Evolutionary conservation across 2,113 vertebrate genomes (phyloP).

Genomic region (Ellobius talpinus): DNA sequence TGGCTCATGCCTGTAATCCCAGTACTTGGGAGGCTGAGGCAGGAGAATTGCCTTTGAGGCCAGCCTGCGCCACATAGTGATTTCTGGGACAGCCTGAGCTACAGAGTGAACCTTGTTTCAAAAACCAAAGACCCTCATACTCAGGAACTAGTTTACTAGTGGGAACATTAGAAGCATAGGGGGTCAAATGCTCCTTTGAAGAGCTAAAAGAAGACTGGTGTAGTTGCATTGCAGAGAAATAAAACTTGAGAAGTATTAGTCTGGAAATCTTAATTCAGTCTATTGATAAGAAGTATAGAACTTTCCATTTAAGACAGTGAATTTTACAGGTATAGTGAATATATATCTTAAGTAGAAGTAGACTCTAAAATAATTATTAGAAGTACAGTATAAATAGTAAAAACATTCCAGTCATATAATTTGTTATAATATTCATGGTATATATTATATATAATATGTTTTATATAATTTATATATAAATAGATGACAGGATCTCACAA

Average conservation of each 20-base stretch:
- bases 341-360: background rate
- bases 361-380: background rate
- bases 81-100: background rate
- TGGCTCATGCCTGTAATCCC: background rate
- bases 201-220: background rate
- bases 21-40: background rate
- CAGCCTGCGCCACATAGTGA: background rate
- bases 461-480: background rate
- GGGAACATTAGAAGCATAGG: background rate
- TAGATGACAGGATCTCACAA: background rate
- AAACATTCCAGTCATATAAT: background rate
- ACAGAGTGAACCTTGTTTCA: background rate
- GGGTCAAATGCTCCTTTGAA: background rate
- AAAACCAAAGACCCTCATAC: background rate
- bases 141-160: background rate
- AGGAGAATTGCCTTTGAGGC: background rate
- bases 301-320: background rate
- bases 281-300: background rate
- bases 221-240: background rate
- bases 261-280: background rate
- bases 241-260: background rate
- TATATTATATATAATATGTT: too few species aligned
- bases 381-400: background rate
- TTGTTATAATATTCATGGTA: background rate
- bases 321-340: background rate